Evolutionary conservation across 2,888 invertebrate genomes (phyloP), one percentile per base, ranked within the genome.

Genomic region (Drosophila maculinotata): DNA sequence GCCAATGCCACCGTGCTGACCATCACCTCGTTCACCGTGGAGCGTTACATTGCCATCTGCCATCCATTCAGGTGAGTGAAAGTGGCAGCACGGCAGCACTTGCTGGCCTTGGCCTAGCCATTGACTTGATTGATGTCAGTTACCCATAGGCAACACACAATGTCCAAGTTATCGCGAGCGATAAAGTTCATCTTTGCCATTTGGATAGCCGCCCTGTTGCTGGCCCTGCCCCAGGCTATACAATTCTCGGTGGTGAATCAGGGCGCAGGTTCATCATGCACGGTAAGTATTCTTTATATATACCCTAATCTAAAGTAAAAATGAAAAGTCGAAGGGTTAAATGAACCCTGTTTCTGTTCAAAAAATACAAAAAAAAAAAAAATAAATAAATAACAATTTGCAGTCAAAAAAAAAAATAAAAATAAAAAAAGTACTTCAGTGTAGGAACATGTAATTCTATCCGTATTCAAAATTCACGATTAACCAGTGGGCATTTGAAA

Each of bases 11-110:
- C 97, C 0, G 97, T 97, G 0, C 91, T 96, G 68, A 96, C 95
- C 10, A 97, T 97, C 83, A 96, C 97, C 0, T 96, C 97, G 3
- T 97, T 97, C 90, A 97, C 96, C 0, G 95, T 97, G 8, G 97
- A 98, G 90, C 93, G 97, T 73, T 98, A 97, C 90, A 94, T 97
- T 36, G 97, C 97, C 9, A 97, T 97, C 81, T 96, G 96, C 87
- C 95, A 96, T 88, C 97, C 97, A 0, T 96, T 97, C 76, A 90
- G 91, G 91, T 91, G 66, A 88, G 90, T 77, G 35, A 41, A 9
- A 8, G 12, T 12, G 20, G 7, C 12, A 15, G 6, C 20, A 23
- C 9, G 17, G 28, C 17, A 7, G 20, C 30, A 53, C 14, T n/a
- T 14, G 31, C 3, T 56, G 56, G 30, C 57, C 36, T 15, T 36